Evolutionary conservation across 2,888 invertebrate species (phyloP), one percentile per base, ranked within the genome.

Genomic region (Sarcophaga rosellei): DNA sequence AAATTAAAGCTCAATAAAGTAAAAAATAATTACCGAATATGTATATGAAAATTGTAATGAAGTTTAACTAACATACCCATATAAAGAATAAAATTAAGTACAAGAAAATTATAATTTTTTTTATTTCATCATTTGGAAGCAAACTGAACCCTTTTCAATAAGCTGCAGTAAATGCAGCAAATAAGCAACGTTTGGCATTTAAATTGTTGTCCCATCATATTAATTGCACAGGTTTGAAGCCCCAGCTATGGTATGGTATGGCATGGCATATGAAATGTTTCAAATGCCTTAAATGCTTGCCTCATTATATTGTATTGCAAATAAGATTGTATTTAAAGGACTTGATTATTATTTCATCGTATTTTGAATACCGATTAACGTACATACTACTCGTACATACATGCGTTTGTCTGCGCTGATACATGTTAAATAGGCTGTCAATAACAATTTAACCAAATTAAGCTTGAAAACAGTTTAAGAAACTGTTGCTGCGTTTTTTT

Each of bases 381-480:
- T 35, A 35, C 8, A 2, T 53, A 53, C 47, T 47, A 23, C n/a
- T n/a, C n/a, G n/a, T n/a, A n/a, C 25, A 35, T 35, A 35, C 35
- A 2, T 35, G 10, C 35, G 53, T 53, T 53, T 53, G 53, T 53
- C 53, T 53, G 35, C 81, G 77, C 70, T 81, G 84, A 84, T 70
- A 63, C 79, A 76, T 87, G 87, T 68, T 85, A 87, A 87, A 80
- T 73, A 85, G 79, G 81, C 88, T 88, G 88, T 88, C 88, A 88
- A 88, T 88, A 88, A 83, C 79, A 87, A 88, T 88, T 88, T 88
- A 81, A 87, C 80, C 78, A 82, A 88, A 85, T 86, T 85, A 79
- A 86, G 81, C 82, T 78, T 80, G 77, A 81, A 85, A 88, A 86
- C 87, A 77, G 73, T 81, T 85, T 76, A 80, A 76, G 4, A 15